phyloP scores from a whole-genome alignment of 2,797 vertebrate species.

The Pitangus sulphuratus region DNA sequence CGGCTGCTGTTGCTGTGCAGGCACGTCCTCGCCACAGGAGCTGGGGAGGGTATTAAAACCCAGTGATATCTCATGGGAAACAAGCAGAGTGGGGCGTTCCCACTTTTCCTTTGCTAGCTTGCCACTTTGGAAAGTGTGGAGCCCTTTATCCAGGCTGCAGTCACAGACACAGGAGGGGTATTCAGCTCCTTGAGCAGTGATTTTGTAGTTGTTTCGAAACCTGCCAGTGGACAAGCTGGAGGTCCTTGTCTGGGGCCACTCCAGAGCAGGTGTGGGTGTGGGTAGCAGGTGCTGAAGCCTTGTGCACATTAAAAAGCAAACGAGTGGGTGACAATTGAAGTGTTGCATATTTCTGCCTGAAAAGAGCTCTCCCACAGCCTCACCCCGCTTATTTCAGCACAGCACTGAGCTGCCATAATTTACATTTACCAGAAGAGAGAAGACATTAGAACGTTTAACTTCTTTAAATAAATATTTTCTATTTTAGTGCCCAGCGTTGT shows the following conservation, averaged over 20 bases:
- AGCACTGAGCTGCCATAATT: background rate
- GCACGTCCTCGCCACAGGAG: background rate
- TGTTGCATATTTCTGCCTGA: background rate
- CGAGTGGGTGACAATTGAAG: background rate
- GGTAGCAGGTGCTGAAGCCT: background rate
- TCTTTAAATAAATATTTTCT: slow-evolving; percentile 1
- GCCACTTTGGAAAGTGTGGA: background rate
- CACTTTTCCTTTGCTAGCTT: background rate
- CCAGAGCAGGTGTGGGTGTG: background rate
- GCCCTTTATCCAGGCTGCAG: background rate
- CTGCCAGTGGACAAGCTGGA: background rate
- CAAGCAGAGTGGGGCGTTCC: background rate
- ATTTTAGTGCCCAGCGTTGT: background rate
- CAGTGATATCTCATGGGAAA: background rate
- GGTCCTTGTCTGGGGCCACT: background rate
- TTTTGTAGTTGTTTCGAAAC: background rate
- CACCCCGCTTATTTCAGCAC: background rate
- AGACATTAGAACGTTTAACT: background rate
- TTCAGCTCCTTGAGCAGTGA: background rate
- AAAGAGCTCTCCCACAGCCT: background rate
- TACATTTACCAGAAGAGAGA: background rate
- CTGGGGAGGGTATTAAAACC: background rate
- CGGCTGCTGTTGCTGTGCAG: accelerated
- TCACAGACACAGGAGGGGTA: background rate
- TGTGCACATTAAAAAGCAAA: background rate